A percentile compares a stretch with the other conserved stretches of the same genome.
These are phyloP conservation scores for Balanococcus diminutus DNA, from an alignment of 2,888 invertebrate genomes.

Conservation along the genomic window DNA sequence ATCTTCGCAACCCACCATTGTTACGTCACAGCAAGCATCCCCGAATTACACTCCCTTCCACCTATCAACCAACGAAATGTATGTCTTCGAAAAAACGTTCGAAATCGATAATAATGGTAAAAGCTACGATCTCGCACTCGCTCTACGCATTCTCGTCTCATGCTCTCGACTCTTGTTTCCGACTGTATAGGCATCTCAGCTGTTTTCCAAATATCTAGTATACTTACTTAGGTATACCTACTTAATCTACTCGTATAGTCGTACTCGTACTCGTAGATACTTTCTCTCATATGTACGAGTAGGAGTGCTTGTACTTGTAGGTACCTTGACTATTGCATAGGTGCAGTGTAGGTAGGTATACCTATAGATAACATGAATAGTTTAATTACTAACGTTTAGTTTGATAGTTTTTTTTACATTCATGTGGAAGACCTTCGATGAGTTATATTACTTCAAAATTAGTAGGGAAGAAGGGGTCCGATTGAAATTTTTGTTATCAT, in stretches of 20 bases:
- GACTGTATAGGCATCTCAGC: neutral
- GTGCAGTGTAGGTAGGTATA: too few relatives aligned
- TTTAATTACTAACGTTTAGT: too few relatives aligned
- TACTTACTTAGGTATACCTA: neutral
- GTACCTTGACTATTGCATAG: too few relatives aligned
- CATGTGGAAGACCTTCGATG: too few relatives aligned
- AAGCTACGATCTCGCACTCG: slow-evolving; percentile 17
- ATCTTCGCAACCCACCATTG: slow-evolving; percentile 49
- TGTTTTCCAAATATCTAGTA: neutral
- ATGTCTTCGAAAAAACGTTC: slow-evolving; percentile 45
- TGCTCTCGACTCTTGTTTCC: neutral
- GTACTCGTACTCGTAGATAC: neutral
- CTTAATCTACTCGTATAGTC: neutral
- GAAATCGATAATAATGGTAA: slow-evolving; percentile 47
- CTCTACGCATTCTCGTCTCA: neutral
- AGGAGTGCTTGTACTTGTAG: too few relatives aligned
- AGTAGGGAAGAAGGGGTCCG: too few relatives aligned
- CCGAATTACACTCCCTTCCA: slow-evolving; percentile 32
- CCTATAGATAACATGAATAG: too few relatives aligned
- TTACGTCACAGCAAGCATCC: slow-evolving; percentile 41
- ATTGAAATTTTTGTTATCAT: too few relatives aligned
- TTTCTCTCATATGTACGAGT: too few relatives aligned
- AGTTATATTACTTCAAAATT: too few relatives aligned
- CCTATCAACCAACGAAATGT: slow-evolving; percentile 34
- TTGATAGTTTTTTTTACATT: too few relatives aligned